These are phyloP conservation scores for Delphinapterus leucas DNA, from an alignment of 2,113 vertebrate species.

Conservation along the genomic window DNA sequence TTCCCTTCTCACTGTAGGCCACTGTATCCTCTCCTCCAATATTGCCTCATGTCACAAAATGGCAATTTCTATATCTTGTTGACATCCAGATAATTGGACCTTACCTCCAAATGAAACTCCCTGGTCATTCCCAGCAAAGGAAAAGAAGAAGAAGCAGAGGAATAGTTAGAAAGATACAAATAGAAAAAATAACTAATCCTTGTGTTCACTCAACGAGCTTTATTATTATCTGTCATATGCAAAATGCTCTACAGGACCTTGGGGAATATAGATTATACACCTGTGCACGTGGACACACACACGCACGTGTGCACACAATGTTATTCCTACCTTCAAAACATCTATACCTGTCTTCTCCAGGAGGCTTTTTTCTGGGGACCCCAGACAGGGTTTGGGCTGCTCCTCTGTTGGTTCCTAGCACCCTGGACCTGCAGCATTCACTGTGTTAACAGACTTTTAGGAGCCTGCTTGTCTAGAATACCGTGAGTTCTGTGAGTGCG, in stretches of 20 bases:
- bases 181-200: background rate
- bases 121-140: background rate
- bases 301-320: too few relatives aligned
- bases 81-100: background rate
- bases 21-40: background rate
- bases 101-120: background rate
- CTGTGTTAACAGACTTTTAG: background rate
- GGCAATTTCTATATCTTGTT: background rate
- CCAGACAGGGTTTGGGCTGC: background rate
- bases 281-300: too few relatives aligned
- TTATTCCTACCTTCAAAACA: background rate
- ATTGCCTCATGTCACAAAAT: background rate
- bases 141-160: background rate
- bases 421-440: background rate
- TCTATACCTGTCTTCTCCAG: background rate
- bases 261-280: background rate
- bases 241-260: background rate
- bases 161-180: background rate
- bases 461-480: background rate
- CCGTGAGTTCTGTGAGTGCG: background rate
- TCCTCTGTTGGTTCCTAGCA: background rate
- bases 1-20: background rate
- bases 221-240: background rate
- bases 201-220: background rate
- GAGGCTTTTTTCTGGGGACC: background rate